Evolutionary conservation across 2,113 vertebrate genomes (phyloP).

Genomic region (Hiodon tergisus): DNA sequence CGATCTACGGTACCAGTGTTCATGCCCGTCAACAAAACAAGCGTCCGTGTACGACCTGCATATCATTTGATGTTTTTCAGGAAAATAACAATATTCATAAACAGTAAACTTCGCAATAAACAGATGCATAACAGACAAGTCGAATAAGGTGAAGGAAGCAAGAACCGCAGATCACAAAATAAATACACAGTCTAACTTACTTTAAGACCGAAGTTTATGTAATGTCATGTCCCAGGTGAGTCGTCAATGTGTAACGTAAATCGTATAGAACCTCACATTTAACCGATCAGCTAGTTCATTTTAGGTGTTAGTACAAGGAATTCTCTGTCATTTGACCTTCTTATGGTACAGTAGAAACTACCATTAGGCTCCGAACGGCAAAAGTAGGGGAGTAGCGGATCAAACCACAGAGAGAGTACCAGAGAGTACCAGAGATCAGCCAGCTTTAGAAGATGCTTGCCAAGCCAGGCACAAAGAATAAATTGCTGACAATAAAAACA

Average conservation of each 20-base stretch:
- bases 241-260: background rate
- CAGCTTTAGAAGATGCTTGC: no score
- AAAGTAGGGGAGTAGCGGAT: slow-evolving; percentile 17
- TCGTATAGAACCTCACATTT: background rate
- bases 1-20: background rate
- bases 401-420: slow-evolving; percentile 11
- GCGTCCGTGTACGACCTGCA: background rate
- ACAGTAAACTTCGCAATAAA: background rate
- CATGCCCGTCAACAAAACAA: background rate
- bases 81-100: background rate
- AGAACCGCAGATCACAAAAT: background rate
- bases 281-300: background rate
- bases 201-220: background rate
- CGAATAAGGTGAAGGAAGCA: background rate
- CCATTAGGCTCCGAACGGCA: slow-evolving; percentile 1
- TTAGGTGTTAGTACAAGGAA: slow-evolving; percentile 2
- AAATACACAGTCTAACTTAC: slow-evolving; percentile 5
- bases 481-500: no score
- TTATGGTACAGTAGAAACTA: slow-evolving; percentile 20
- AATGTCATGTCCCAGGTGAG: background rate
- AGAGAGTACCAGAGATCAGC: background rate
- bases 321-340: slow-evolving; percentile 15
- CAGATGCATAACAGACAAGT: background rate
- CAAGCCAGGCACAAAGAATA: no score
- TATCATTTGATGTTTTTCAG: background rate